These are phyloP conservation scores for Martes martes DNA, from an alignment of 2,113 vertebrate species.

Conservation along the genomic window DNA sequence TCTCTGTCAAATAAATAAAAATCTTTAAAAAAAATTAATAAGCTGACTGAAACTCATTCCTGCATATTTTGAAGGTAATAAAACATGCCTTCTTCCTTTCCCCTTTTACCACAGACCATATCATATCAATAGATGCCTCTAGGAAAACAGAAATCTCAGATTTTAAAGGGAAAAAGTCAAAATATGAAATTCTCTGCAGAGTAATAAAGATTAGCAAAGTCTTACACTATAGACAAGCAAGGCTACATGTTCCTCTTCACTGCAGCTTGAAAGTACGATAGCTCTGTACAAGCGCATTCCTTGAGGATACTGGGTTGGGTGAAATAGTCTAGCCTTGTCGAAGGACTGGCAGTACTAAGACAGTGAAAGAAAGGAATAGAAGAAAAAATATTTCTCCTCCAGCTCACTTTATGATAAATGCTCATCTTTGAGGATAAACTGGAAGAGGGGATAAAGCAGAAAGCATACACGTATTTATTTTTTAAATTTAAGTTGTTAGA, in stretches of 20 bases:
- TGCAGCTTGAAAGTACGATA: not conserved
- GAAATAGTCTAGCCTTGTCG: not conserved
- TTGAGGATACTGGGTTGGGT: not conserved
- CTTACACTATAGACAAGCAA: not conserved
- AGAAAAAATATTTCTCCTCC: not conserved
- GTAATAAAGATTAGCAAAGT: not conserved
- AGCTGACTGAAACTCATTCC: not conserved
- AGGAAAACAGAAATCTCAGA: not conserved
- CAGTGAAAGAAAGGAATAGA: not conserved
- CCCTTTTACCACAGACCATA: not conserved
- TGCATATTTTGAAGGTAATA: not conserved
- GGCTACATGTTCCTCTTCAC: too few species aligned
- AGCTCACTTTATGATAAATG: not conserved
- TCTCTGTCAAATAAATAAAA: too few species aligned
- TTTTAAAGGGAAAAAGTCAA: not conserved
- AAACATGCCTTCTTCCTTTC: not conserved
- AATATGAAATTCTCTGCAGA: not conserved
- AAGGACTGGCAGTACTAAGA: not conserved
- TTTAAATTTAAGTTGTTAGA: not conserved
- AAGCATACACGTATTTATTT: not conserved
- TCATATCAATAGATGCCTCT: not conserved
- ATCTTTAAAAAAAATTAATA: too few species aligned
- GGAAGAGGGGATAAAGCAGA: not conserved
- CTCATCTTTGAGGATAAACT: not conserved
- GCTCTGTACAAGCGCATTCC: not conserved